Base-by-base conservation (phyloP, 2,888 invertebrate species). In the Unio delphinus region DNA sequence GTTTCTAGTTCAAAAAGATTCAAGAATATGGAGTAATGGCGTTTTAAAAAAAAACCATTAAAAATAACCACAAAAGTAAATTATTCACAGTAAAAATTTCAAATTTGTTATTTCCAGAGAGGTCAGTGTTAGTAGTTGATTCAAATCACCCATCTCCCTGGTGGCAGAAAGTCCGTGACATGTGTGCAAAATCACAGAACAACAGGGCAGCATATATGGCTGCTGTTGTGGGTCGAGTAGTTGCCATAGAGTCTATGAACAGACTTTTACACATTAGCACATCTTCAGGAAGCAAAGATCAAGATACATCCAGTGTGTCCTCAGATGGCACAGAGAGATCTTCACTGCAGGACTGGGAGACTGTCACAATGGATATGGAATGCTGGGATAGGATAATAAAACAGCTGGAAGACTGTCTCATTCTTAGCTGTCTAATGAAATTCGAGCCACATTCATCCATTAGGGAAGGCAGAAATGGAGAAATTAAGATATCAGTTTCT, bases 321-420 rank as follows among this genome's bases (percentile, higher is more conserved):
- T 68, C 76, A 34, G 74, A 65, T 15, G 59, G 34, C 72, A 65
- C 54, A 4, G 17, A 8, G 64, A 64, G 34, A 30, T 17, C 8
- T 15, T 56, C 45, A 17, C 56, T 26, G 6, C n/a, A 15, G n/a
- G 30, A 56, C 64, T 59, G 59, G 59, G 59, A 94, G 67, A 55
- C 65, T 64, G 93, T 96, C 67, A 94, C 95, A 2, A 93, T 94
- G 79, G 97, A 97, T 87, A 93, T 94, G 82, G 94, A 96, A 60
- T 94, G 95, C 86, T 97, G 97, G 95, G 94, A 95, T 23, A 91
- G 96, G 64, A 91, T 97, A 1, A 94, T 96, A 59, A 95, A 95
- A 67, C 96, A 96, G 91, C 91, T 97, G 62, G 97, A 97, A 89
- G 96, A 97, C 88, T 93, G 96, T 3, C 93, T 96, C 4, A 92